Base-by-base conservation (phyloP, 2,797 vertebrate species). In the Microctenopoma lineatum region DNA sequence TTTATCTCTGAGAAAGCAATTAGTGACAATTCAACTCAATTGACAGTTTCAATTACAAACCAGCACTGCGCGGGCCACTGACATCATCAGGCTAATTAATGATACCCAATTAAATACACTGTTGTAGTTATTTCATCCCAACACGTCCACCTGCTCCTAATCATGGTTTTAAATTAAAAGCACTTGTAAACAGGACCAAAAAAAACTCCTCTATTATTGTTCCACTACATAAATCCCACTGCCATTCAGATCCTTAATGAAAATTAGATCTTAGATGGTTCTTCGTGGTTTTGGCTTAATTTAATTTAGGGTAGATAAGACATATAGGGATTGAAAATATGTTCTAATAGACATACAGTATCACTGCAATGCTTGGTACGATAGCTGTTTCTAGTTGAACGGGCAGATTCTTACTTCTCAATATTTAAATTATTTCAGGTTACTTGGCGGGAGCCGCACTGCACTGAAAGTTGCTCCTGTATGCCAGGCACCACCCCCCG, bases 401-500 rank as follows among this genome's bases (percentile, higher is more conserved):
- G 10, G 8, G 45, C 18, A 38, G 12, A 42, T 26, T 36, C 26
- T 29, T 44, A 1, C n/a, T 32, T 62, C 11, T 36, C 16, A n/a
- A n/a, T 39, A 36, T 29, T 16, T 57, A 45, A 62, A 75, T 14
- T 10, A 4, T 13, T 4, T 39, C n/a, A 10, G 21, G 25, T 26
- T 21, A 58, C 61, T 77, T 10, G 4, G 21, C 38, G 10, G 27
- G 59, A 61, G 56, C 73, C 38, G 16, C 26, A 27, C 36, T 15
- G 32, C 47, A 44, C 27, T 60, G 47, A 58, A 41, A 39, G 42
- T 10, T 41, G 59, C 63, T 74, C n/a, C 45, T 61, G 75, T 65
- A 68, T 68, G 52, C 66, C 39, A 58, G 57, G 58, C 75, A 34
- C 67, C 56, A 46, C 75, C 75, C 75, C 75, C 63, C 41, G 66